phyloP scores from a whole-genome alignment of 2,797 vertebrate species.

The Tarsius wallacei region DNA sequence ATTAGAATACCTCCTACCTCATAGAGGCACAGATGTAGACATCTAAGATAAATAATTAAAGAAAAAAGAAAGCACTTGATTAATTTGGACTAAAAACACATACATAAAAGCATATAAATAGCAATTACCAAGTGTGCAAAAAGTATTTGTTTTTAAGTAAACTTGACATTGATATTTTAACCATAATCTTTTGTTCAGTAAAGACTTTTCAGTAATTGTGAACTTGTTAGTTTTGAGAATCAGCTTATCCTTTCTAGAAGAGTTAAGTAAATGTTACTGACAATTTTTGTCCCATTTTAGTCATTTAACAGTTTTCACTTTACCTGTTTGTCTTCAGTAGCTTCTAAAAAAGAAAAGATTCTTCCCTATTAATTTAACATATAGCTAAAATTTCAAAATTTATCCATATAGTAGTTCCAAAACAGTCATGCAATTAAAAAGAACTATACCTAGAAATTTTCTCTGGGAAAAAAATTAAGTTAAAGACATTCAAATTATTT shows the following conservation, averaged over 20 bases:
- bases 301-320: background rate
- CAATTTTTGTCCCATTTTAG: background rate
- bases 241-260: background rate
- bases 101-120: background rate
- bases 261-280: constrained; percentile 44
- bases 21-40: background rate
- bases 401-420: background rate
- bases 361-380: background rate
- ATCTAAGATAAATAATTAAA: background rate
- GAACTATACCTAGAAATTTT: background rate
- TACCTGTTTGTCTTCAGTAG: constrained; percentile 14
- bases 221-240: constrained; percentile 26
- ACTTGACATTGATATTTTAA: constrained; percentile 21
- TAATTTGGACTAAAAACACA: background rate
- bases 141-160: background rate
- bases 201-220: background rate
- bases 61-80: background rate
- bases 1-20: constrained; percentile 8
- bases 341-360: background rate
- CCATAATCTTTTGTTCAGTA: background rate
- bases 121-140: background rate
- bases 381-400: constrained; percentile 30
- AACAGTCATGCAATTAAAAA: background rate
- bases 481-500: constrained; percentile 59
- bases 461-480: constrained; percentile 19